Evolutionary conservation across 2,113 vertebrate genomes (phyloP).

Genomic region (Gila orcuttii): DNA sequence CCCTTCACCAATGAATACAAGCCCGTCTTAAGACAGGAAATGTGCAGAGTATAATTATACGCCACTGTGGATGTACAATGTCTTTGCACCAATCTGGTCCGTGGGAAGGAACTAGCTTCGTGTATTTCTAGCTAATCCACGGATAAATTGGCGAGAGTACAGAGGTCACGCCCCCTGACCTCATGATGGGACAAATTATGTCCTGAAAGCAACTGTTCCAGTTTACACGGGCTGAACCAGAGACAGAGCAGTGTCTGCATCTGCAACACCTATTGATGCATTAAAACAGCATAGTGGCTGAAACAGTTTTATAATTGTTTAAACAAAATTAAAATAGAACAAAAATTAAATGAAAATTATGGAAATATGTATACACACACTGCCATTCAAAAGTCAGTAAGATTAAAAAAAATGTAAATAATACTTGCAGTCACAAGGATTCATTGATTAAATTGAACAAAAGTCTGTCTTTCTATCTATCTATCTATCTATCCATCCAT

Average conservation of each 20-base stretch:
- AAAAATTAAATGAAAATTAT: background rate
- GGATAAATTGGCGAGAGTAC: background rate
- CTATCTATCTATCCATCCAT: too few species aligned
- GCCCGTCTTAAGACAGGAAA: conserved; percentile 31
- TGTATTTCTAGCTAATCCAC: conserved; percentile 3
- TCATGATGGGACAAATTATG: background rate
- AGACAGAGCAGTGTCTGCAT: background rate
- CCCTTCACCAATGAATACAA: conserved; percentile 46
- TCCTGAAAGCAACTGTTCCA: conserved; percentile 13
- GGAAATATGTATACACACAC: background rate
- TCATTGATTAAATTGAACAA: background rate
- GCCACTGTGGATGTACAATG: background rate
- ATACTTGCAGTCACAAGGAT: background rate
- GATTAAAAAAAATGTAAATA: background rate
- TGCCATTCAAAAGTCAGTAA: too few species aligned
- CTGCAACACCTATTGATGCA: background rate
- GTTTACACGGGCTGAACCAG: background rate
- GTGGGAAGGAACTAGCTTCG: background rate
- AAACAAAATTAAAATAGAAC: too few species aligned
- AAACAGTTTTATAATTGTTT: background rate
- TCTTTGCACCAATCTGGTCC: background rate
- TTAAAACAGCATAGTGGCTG: background rate
- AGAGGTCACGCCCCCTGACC: background rate
- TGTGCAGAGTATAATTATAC: conserved; percentile 35
- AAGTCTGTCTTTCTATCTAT: too few species aligned